Evolutionary conservation across 2,888 invertebrate species (phyloP).

Genomic region (Exephanes ischioxanthus): DNA sequence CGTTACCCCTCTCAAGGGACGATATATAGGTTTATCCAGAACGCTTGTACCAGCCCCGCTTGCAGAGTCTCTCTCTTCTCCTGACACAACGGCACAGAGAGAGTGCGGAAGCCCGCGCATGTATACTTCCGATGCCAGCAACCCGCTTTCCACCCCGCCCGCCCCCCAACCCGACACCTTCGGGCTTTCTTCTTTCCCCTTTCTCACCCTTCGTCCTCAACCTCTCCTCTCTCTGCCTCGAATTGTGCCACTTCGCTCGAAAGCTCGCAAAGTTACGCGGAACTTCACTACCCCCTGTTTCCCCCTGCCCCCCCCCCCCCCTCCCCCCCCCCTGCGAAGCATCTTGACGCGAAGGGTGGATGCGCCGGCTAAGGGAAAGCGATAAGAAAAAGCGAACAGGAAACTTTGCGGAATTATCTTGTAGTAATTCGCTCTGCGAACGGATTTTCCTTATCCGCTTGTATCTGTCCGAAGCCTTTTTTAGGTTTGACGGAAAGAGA

Average conservation of each 20-base stretch:
- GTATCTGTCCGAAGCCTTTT: background rate
- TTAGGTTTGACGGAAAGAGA: background rate
- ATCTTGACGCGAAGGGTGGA: constrained; percentile 45
- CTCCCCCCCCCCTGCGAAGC: background rate
- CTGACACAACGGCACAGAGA: background rate
- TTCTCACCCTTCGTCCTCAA: background rate
- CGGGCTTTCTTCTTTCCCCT: constrained; percentile 23
- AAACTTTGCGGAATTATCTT: constrained; percentile 27
- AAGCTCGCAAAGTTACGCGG: constrained; percentile 60
- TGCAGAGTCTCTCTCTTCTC: constrained; percentile 20
- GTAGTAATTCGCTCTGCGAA: constrained; percentile 46
- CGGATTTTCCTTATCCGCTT: constrained; percentile 21
- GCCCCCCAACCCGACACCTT: constrained; percentile 32
- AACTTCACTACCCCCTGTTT: constrained; percentile 44
- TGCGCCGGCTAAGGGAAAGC: background rate
- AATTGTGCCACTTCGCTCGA: constrained; percentile 48
- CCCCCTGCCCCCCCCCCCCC: too few species aligned
- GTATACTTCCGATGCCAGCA: constrained; percentile 25
- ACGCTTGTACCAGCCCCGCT: constrained; percentile 1
- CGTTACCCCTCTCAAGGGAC: constrained; percentile 56
- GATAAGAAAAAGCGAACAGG: constrained; percentile 23
- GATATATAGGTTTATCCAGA: constrained; percentile 48
- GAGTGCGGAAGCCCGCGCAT: constrained; percentile 1
- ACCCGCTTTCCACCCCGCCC: too few species aligned
- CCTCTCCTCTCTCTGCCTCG: background rate